Percentiles rank a stretch among this genome's conserved stretches.
Evolutionary conservation across 2,113 vertebrate genomes (phyloP).

Genomic region (Hyperopisus bebe): DNA sequence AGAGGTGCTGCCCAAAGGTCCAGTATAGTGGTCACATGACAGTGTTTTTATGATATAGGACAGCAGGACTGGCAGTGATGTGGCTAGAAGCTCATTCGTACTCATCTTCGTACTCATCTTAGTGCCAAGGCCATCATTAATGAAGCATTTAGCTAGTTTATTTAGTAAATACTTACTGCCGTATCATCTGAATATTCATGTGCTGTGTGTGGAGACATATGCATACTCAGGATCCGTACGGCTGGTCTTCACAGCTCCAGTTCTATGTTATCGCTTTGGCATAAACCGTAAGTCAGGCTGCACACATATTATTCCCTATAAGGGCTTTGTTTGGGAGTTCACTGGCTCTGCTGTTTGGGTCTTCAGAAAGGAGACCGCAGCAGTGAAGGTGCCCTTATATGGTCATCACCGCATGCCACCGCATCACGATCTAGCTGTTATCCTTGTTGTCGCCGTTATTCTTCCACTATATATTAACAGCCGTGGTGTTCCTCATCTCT

Average conservation of each 20-base stretch:
- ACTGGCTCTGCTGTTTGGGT: slow-evolving; percentile 80
- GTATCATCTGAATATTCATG: neutral
- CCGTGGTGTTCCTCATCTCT: slow-evolving; percentile 12
- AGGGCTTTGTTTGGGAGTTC: slow-evolving; percentile 91
- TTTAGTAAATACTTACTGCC: neutral
- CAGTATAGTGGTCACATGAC: neutral
- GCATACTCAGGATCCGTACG: slow-evolving; percentile 31
- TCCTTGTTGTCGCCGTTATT: slow-evolving; percentile 36
- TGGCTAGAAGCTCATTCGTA: neutral
- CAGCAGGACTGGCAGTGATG: neutral
- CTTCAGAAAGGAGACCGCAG: slow-evolving; percentile 59
- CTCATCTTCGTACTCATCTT: neutral
- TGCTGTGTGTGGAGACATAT: neutral
- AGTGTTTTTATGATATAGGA: neutral
- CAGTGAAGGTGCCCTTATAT: slow-evolving; percentile 87
- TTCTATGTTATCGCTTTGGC: slow-evolving; percentile 65
- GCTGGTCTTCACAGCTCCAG: slow-evolving; percentile 33
- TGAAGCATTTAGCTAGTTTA: neutral
- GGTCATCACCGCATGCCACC: slow-evolving; percentile 67
- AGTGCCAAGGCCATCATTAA: neutral
- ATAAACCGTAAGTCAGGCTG: slow-evolving; percentile 57
- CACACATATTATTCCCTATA: slow-evolving; percentile 85
- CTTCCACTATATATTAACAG: slow-evolving; percentile 11
- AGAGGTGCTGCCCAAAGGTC: neutral
- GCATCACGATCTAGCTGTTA: neutral